Base-by-base conservation (phyloP, 2,113 vertebrate genomes). In the Caloenas nicobarica region DNA sequence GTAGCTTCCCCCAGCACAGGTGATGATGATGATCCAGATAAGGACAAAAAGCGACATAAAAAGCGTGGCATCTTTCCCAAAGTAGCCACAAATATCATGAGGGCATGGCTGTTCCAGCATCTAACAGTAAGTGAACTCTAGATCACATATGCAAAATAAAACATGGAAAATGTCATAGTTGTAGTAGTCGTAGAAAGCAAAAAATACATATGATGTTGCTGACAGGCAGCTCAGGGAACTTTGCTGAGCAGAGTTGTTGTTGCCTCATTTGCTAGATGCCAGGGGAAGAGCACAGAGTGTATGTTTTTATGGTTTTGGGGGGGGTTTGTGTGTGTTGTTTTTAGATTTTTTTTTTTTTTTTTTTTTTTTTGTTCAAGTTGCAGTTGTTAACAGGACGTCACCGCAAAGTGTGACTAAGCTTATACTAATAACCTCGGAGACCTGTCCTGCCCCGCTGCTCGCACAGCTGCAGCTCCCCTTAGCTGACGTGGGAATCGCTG, bases 81-180 rank as follows among this genome's bases (percentile, higher is more conserved):
- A 99, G 99, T 99, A 98, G 99, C 99, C 98, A 99, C 99, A 98
- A 99, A 99, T 98, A 99, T 99, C 98, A 99, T 99, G 99, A 99
- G 99, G 98, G 99, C 99, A 93, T 99, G 99, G 99, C 99, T 99
- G 98, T 99, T 99, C 98, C 99, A 99, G 98, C 99, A 99, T 98
- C 99, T 99, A 98, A 99, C 99, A 97, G 99, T 99, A 98, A 99
- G 99, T 99, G 96, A 95, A 97, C 84, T 98, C 98, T 96, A 97
- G 97, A 97, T 98, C 97, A 97, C 96, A 44, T 98, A 98, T 98
- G 92, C 98, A 96, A 97, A 97, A 96, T 98, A 88, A 98, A 97
- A 96, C 97, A 97, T 97, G 95, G 97, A 92, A 97, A 96, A 97
- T 97, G 97, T 97, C 95, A 90, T 97, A 95, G 95, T 95, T 98